Percentiles rank a stretch among this genome's conserved stretches.
These are phyloP conservation scores for Centropus bengalensis DNA, from an alignment of 2,113 vertebrate species.

Conservation along the genomic window DNA sequence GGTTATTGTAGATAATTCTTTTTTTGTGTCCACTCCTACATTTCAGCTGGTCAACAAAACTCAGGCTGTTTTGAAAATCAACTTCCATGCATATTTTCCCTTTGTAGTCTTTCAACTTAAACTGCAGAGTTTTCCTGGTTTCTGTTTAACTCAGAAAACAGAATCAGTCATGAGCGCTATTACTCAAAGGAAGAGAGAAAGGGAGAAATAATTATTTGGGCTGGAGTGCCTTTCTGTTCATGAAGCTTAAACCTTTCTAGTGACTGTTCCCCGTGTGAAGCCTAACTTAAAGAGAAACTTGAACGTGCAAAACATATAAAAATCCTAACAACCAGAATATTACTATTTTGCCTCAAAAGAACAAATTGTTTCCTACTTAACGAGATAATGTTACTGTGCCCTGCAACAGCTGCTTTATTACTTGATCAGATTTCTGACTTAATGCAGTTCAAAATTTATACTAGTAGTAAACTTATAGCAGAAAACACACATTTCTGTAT, in stretches of 20 bases:
- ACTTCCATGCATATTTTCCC: background rate
- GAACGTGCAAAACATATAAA: background rate
- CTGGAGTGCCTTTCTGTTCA: background rate
- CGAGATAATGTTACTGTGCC: background rate
- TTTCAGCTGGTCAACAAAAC: background rate
- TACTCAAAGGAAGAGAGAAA: background rate
- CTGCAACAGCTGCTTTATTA: background rate
- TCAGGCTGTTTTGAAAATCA: background rate
- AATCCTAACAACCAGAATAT: background rate
- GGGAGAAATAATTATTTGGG: background rate
- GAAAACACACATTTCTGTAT: background rate
- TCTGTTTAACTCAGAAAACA: background rate
- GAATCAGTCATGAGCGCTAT: background rate
- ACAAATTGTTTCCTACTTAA: background rate
- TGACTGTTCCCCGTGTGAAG: background rate
- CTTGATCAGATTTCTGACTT: background rate
- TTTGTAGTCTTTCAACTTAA: background rate
- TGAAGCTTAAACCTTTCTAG: background rate
- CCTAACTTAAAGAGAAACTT: background rate
- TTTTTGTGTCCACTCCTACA: background rate
- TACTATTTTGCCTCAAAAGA: background rate
- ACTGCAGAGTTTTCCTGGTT: background rate
- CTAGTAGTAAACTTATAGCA: background rate
- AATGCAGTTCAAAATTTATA: background rate
- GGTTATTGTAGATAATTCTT: background rate